Conservation (phyloP, 2,888 invertebrate species). For the Lacanobia oleracea region DNA sequence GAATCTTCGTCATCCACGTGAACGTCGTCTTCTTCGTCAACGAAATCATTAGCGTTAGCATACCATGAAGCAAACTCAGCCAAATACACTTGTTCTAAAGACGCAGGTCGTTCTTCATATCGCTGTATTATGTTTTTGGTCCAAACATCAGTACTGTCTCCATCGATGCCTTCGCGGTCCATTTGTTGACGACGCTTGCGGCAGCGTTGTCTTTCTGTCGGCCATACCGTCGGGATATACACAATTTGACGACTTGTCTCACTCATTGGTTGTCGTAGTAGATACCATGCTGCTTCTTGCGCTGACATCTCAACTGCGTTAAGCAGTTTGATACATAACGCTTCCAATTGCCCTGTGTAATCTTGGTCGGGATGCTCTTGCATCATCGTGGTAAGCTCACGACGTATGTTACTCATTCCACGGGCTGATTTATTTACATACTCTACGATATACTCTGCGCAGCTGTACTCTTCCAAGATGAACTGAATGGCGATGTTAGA, state of each 20-base stretch:
- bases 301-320: slow-evolving; percentile 24
- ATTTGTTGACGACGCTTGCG: slow-evolving; percentile 14
- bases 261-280: slow-evolving; percentile 11
- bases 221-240: slow-evolving; percentile 22
- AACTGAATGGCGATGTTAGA: slow-evolving; percentile 25
- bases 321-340: background rate
- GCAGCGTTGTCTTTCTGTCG: slow-evolving; percentile 8
- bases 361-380: slow-evolving; percentile 9
- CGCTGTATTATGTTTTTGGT: slow-evolving; percentile 23
- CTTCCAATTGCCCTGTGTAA: slow-evolving; percentile 14
- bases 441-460: slow-evolving; percentile 13
- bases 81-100: background rate
- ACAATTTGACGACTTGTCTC: slow-evolving; percentile 2
- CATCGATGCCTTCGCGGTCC: slow-evolving; percentile 6
- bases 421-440: slow-evolving; percentile 29
- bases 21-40: slow-evolving; percentile 4
- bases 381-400: slow-evolving; percentile 8
- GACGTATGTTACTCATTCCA: slow-evolving; percentile 12
- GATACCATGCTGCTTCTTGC: slow-evolving; percentile 31
- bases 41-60: slow-evolving; percentile 2
- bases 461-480: slow-evolving; percentile 16
- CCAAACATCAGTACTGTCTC: background rate
- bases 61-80: slow-evolving; percentile 26
- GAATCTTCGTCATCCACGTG: background rate
- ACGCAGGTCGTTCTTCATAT: slow-evolving; percentile 17